A percentile compares a stretch with the other conserved stretches of the same genome.
phyloP scores from a whole-genome alignment of 35 echinoderm and acorn worm species.

The Heliocidaris erythrogramma region DNA sequence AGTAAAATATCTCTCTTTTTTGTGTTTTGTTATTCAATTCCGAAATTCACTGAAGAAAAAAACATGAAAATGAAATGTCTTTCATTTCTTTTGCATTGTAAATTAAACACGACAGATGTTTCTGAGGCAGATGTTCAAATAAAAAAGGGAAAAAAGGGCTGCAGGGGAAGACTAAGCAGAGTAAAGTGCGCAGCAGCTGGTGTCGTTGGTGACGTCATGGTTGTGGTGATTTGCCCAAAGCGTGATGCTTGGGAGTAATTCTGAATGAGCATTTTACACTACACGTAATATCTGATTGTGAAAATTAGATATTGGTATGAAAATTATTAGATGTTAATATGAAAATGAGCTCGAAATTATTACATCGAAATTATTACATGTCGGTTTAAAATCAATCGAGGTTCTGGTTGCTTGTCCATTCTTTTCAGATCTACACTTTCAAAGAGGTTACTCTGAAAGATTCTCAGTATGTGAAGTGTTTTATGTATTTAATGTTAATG shows the following conservation, averaged over 20 bases:
- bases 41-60: neutral
- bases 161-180: neutral
- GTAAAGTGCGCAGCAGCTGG: conserved; percentile 14
- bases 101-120: neutral
- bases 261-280: neutral
- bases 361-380: too few relatives aligned
- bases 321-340: too few relatives aligned
- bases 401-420: too few relatives aligned
- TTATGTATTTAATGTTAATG: neutral
- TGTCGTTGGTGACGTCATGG: conserved; percentile 8
- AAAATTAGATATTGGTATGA: neutral
- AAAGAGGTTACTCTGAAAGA: too few relatives aligned
- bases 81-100: neutral
- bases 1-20: neutral
- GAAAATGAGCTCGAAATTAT: too few relatives aligned
- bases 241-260: neutral
- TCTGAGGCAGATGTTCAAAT: neutral
- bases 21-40: neutral
- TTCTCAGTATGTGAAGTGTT: too few relatives aligned
- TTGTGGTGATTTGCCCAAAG: neutral
- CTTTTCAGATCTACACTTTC: too few relatives aligned
- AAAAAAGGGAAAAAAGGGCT: neutral
- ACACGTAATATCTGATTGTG: neutral
- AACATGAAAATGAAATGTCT: neutral
- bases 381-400: too few relatives aligned